Percentiles rank a stretch among this genome's conserved stretches.
Evolutionary conservation across 2,888 invertebrate species (phyloP).

Genomic region (Mimas tiliae): DNA sequence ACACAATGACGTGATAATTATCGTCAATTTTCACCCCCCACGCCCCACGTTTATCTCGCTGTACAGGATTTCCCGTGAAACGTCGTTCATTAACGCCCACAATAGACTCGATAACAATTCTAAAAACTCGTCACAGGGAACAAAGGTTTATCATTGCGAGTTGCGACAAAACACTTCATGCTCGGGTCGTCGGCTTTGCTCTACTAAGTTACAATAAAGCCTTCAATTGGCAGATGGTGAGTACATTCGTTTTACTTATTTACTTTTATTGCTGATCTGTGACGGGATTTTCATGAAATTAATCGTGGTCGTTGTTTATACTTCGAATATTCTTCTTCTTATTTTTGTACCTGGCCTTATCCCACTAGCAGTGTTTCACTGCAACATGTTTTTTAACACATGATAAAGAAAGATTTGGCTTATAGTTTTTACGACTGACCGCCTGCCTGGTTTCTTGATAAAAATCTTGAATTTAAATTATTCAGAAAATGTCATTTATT

Average conservation of each 20-base stretch:
- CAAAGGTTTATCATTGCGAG: slow-evolving; percentile 57
- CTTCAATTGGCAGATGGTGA: slow-evolving; percentile 20
- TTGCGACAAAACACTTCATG: slow-evolving; percentile 48
- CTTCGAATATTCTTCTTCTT: no score
- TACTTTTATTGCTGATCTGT: background rate
- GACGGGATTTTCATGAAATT: background rate
- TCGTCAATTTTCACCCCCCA: slow-evolving; percentile 48
- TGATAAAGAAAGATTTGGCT: no score
- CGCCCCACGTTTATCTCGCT: slow-evolving; percentile 56
- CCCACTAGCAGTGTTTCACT: no score
- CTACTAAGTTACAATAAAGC: slow-evolving; percentile 25
- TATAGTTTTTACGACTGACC: no score
- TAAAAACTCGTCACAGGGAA: slow-evolving; percentile 64
- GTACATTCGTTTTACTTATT: background rate
- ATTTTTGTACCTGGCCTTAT: no score
- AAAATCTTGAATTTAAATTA: no score
- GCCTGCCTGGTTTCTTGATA: no score
- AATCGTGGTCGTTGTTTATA: background rate
- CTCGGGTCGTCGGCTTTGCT: slow-evolving; percentile 41
- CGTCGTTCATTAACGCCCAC: slow-evolving; percentile 66
- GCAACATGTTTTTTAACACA: no score
- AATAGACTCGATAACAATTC: slow-evolving; percentile 72
- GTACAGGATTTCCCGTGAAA: slow-evolving; percentile 58
- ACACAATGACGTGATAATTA: slow-evolving; percentile 33
- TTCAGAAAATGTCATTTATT: no score